These are phyloP conservation scores for Quadroppia sp. DNA, from an alignment of 2,888 invertebrate genomes.

Conservation along the genomic window DNA sequence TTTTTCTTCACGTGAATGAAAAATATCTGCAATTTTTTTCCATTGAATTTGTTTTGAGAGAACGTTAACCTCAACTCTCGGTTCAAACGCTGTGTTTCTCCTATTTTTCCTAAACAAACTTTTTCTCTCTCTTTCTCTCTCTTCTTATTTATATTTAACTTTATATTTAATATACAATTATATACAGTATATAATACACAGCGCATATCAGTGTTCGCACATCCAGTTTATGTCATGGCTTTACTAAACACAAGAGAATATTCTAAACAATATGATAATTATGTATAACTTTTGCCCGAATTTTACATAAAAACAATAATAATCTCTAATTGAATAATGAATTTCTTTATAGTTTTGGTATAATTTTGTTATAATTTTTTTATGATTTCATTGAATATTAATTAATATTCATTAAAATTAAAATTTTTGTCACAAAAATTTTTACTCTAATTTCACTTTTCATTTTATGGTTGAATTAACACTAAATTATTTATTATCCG, in stretches of 20 bases:
- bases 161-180: too few species aligned
- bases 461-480: neutral
- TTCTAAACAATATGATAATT: neutral
- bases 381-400: neutral
- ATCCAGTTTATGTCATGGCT: neutral
- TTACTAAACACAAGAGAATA: neutral
- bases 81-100: neutral
- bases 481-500: neutral
- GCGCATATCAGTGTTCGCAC: too few species aligned
- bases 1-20: neutral
- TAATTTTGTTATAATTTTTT: too few species aligned
- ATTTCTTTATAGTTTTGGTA: too few species aligned
- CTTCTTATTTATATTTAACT: neutral
- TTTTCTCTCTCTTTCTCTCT: too few species aligned
- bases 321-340: too few species aligned
- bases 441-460: neutral
- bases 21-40: neutral
- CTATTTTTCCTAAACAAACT: neutral
- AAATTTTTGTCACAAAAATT: neutral
- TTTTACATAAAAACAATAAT: neutral
- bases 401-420: neutral
- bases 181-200: too few species aligned
- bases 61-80: neutral
- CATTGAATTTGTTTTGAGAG: neutral
- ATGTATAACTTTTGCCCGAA: neutral